Base-by-base conservation (phyloP, 2,888 invertebrate genomes). In the Trichogramma evanescens region DNA sequence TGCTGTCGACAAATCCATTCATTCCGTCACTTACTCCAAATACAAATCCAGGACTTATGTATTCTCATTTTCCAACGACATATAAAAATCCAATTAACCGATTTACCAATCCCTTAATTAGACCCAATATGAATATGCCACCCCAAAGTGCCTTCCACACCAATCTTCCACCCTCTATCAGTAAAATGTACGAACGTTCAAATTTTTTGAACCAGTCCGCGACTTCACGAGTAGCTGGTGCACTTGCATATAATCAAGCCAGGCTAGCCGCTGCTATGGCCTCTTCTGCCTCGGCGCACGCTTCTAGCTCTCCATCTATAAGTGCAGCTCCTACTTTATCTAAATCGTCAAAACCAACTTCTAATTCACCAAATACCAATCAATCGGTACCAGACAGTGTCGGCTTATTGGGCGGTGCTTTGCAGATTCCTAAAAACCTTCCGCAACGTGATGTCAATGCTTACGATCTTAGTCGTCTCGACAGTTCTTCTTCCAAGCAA, bases 1-100 rank as follows among this genome's bases (percentile, higher is more conserved):
- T 77, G 73, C 67, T 77, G 0, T 77, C 77, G n/a, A 78, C 77
- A 4, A 76, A 74, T 66, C 77, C 77, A 0, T 78, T 77, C 56
- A 76, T 77, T 61, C 77, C 76, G 0, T 77, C 76, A 1, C 75
- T 73, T 4, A 77, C 77, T 6, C 77, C 76, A 1, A 78, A 77
- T 49, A 77, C 77, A 2, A 75, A 77, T 64, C 77, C 77, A 0
- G 66, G 76, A 4, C 61, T 75, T 40, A 74, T 77, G 39, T 76
- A 75, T 45, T 69, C 76, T 0, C 74, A 72, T 10, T 75, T 74
- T 42, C 72, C 73, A 3, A 70, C 74, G 1, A 71, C 72, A 1
- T 67, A 65, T 7, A 72, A 71, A 45, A 69, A 73, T 5, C 72
- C 74, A 13, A 67, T 74, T 3, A 72, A 69, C 10, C 68, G 74